Evolutionary conservation across 2,113 vertebrate species (phyloP).

Genomic region (Coptodon bakossiorum): DNA sequence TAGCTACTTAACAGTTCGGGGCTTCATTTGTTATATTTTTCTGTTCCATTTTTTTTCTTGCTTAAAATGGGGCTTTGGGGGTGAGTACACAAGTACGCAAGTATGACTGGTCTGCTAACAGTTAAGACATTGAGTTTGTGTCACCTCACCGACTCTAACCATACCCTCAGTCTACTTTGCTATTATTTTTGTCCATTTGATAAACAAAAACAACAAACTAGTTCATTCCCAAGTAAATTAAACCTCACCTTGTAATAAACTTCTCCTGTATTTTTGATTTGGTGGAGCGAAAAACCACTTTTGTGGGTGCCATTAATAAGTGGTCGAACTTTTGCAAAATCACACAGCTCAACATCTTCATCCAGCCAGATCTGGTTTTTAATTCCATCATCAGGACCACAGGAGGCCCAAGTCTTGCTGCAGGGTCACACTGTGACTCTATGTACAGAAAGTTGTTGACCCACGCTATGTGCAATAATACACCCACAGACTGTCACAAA

Average conservation of each 20-base stretch:
- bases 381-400: neutral
- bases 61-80: neutral
- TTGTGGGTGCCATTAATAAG: conserved; percentile 57
- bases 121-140: neutral
- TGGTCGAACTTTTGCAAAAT: conserved; percentile 73
- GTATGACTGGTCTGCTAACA: neutral
- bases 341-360: conserved; percentile 75
- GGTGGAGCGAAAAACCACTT: neutral
- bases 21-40: neutral
- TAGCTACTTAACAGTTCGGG: neutral
- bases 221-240: neutral
- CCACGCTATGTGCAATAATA: neutral
- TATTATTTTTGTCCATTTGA: neutral
- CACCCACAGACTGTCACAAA: neutral
- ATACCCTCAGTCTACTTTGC: neutral
- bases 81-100: neutral
- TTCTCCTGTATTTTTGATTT: neutral
- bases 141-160: neutral
- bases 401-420: neutral
- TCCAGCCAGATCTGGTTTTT: conserved; percentile 76
- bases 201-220: neutral
- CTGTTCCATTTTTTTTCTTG: neutral
- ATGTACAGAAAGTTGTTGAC: neutral
- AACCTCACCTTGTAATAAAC: neutral
- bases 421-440: neutral